Base-by-base conservation (phyloP, 92 coral and sea anemone species). In the Pocillopora grandis region DNA sequence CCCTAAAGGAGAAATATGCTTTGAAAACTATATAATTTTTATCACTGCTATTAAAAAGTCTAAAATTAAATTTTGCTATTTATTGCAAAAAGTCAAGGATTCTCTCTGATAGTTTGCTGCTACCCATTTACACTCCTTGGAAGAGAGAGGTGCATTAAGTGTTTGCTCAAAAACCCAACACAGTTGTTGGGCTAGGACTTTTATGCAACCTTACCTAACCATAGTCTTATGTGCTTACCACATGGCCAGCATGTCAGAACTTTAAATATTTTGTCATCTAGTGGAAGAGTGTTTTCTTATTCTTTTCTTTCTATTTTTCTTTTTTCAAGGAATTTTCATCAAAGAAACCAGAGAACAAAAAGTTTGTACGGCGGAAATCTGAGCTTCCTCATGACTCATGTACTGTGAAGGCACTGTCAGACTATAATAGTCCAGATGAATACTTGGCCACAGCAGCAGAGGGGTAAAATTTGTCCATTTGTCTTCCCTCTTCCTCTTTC, bases 361-460 rank as follows among this genome's bases (percentile, higher is more conserved):
- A 92, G 87, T 93, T 91, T 78, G 93, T 93, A 56, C 88, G 98
- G 74, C 91, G 95, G 88, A 96, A 96, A 92, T 96, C 98, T 0
- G 99, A 96, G 86, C 92, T 96, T 15, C 99, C 99, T 13, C 94
- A 92, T 55, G 99, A 96, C 84, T 69, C 92, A 12, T 80, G 90
- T 68, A 94, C 98, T 73, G 98, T 88, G 6, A 94, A 89, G 77
- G 98, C 95, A 23, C 88, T 94, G 3, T 85, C 92, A 71, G 90
- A 87, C 68, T 94, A 92, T 79, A 73, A 87, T 11, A 85, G 93
- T 55, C 88, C 98, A 2, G 98, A 89, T 63, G 95, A 92, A 70
- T 94, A 89, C 81, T 87, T 94, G 18, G 60, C 77, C 10, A 27
- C 95, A 14, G 79, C 98, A 14, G 59, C 58, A 17, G 88, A 83